phyloP scores from a whole-genome alignment of 2,797 vertebrate genomes.

The Graptemys geographica region DNA sequence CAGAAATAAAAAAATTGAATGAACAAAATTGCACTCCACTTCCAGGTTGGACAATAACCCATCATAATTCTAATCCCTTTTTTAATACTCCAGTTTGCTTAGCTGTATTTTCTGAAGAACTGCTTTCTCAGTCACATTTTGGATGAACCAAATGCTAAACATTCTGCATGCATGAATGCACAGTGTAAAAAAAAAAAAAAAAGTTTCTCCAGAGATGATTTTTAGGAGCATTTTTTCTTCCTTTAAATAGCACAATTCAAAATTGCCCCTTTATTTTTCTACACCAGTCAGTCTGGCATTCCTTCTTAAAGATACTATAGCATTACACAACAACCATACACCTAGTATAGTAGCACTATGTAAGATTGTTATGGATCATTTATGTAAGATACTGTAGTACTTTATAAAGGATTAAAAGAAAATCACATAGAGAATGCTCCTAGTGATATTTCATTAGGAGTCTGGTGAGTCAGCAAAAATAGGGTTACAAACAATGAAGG shows the following conservation, averaged over 20 bases:
- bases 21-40: neutral
- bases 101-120: neutral
- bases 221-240: neutral
- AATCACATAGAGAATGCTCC: neutral
- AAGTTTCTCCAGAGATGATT: neutral
- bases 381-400: neutral
- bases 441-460: neutral
- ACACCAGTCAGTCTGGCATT: neutral
- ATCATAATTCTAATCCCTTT: neutral
- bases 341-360: neutral
- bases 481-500: neutral
- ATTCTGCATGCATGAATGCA: neutral
- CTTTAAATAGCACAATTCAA: neutral
- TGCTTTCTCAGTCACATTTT: neutral
- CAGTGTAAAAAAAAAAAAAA: neutral
- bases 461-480: neutral
- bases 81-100: neutral
- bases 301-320: neutral
- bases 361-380: neutral
- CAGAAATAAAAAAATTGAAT: slow-evolving; percentile 25
- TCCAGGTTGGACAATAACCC: neutral
- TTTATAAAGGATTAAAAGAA: neutral
- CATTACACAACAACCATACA: neutral
- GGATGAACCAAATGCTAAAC: neutral
- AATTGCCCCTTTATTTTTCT: neutral